Evolutionary conservation across 1,140 invertebrate genomes (phyloP).

Genomic region (Pseudomyrmex cubaensis): DNA sequence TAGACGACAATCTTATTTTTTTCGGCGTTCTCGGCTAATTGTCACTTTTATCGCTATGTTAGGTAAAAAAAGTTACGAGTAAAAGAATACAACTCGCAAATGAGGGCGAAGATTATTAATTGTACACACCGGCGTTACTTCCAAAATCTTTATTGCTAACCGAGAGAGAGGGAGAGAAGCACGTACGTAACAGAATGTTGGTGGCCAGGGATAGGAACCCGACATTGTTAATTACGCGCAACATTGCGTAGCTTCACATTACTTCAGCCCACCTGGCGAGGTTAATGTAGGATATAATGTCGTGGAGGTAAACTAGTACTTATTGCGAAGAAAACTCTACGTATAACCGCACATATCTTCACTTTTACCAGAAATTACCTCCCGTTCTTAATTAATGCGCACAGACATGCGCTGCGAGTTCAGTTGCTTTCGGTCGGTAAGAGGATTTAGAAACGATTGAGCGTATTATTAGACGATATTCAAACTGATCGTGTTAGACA

Average conservation of each 20-base stretch:
- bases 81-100: too few species aligned
- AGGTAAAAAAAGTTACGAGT: too few species aligned
- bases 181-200: conserved; percentile 40
- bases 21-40: too few species aligned
- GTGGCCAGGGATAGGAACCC: conserved; percentile 34
- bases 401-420: conserved; percentile 11
- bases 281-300: conserved; percentile 66
- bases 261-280: conserved; percentile 52
- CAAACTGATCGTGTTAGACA: too few species aligned
- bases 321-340: conserved; percentile 56
- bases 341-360: conserved; percentile 44
- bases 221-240: conserved; percentile 67
- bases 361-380: conserved; percentile 60
- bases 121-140: conserved; percentile 19
- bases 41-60: too few species aligned
- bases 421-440: not conserved
- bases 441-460: not conserved
- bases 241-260: conserved; percentile 67
- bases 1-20: too few species aligned
- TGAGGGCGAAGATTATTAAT: conserved; percentile 20
- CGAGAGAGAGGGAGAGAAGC: conserved; percentile 2
- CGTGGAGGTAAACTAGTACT: conserved; percentile 65
- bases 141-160: conserved; percentile 40
- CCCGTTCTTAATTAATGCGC: conserved; percentile 10
- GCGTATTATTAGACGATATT: too few species aligned